Base-by-base conservation (phyloP, 2,797 vertebrate genomes). In the Pseudochaenichthys georgianus region DNA sequence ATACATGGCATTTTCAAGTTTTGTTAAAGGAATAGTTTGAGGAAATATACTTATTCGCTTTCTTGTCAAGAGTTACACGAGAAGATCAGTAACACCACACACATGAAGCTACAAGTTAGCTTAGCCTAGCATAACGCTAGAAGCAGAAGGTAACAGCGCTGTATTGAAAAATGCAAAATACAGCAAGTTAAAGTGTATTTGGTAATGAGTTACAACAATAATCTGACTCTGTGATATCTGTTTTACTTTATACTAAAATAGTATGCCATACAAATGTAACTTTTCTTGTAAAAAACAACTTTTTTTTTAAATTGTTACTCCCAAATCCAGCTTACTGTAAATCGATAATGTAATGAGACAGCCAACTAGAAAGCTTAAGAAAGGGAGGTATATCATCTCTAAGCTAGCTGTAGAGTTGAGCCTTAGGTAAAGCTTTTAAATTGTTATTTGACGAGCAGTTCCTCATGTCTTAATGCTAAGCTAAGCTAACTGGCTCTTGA, bases 1-100 rank as follows among this genome's bases (percentile, higher is more conserved):
- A 73, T 45, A 64, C 31, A 57, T 3, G 45, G 48, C 57, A 46
- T 57, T 59, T 64, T 67, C 54, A 45, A 64, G 34, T 71, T 38
- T 28, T 65, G 16, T 75, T 43, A 28, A 72, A 61, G 46, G 46
- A 55, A 58, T 43, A 72, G 47, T n/a, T n/a, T 65, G 4, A 10
- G 31, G 59, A 21, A 71, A 73, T 57, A 59, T 15, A 3, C 1
- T 13, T 16, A 63, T 45, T 46, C 0, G 2, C 54, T 51, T 54
- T 51, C 17, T 61, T 52, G 9, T 62, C 11, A 4, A 41, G 21
- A 45, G 58, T 34, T 57, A 21, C 1, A 4, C 42, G 7, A 77
- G 47, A 55, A n/a, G 9, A 54, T 48, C 0, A 1, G 58, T 16
- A 28, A 5, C 31, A 41, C 16, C 8, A 9, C 34, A 34, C 2